A percentile compares a stretch with the other conserved stretches of the same genome.
phyloP scores from a whole-genome alignment of 2,888 invertebrate genomes.

The Diadegma fenestrale region DNA sequence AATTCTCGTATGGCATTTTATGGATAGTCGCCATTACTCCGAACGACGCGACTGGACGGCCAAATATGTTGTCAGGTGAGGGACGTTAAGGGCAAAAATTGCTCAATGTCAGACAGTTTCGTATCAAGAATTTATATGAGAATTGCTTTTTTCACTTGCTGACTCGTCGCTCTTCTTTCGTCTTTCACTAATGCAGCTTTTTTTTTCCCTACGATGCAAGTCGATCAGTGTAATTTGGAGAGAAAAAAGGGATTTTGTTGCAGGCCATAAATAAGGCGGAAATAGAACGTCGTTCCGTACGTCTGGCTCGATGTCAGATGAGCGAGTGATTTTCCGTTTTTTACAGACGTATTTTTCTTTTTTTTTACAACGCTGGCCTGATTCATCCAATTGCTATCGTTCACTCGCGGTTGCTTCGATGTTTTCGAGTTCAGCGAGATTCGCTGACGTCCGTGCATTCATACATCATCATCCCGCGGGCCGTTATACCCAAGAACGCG shows the following conservation, averaged over 20 bases:
- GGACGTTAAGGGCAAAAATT: conserved; percentile 5
- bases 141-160: conserved; percentile 2
- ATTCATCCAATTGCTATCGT: conserved; percentile 33
- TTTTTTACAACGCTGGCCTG: not conserved
- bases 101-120: not conserved
- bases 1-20: conserved; percentile 37
- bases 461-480: conserved; percentile 26
- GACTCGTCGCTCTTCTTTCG: not conserved
- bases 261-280: not conserved
- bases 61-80: conserved; percentile 14
- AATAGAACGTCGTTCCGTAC: not conserved
- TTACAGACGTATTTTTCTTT: not conserved
- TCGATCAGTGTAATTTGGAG: not conserved
- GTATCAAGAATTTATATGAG: not conserved
- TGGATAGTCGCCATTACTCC: not conserved
- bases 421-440: conserved; percentile 1
- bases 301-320: not conserved
- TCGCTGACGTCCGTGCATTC: conserved; percentile 50
- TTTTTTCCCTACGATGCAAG: not conserved
- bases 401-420: not conserved
- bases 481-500: not conserved
- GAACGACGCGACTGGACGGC: conserved; percentile 6
- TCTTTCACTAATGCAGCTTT: not conserved
- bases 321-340: conserved; percentile 7
- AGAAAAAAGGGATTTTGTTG: not conserved